phyloP scores from a whole-genome alignment of 2,113 vertebrate species.

The Taurulus bubalis region DNA sequence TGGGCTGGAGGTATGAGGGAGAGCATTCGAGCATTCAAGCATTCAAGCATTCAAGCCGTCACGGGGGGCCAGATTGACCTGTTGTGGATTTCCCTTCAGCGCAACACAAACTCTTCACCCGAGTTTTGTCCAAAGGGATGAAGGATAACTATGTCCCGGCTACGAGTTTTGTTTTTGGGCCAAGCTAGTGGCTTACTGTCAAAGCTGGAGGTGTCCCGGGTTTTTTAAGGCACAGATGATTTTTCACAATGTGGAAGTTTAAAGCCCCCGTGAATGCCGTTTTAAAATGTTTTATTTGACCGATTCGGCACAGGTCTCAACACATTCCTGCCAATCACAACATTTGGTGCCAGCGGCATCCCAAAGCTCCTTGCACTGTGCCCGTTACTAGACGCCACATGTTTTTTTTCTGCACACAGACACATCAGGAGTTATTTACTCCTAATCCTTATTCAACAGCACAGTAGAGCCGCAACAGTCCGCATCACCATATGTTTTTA shows the following conservation, averaged over 20 bases:
- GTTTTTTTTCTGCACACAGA: background rate
- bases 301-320: background rate
- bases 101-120: background rate
- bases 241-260: constrained; percentile 10
- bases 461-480: background rate
- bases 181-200: background rate
- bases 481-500: background rate
- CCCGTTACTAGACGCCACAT: background rate
- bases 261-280: background rate
- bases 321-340: background rate
- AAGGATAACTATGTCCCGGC: background rate
- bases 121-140: background rate
- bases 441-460: background rate
- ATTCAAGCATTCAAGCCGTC: background rate
- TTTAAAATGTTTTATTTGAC: background rate
- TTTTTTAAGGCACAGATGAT: constrained; percentile 20
- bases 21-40: too few species aligned
- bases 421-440: background rate
- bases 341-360: background rate
- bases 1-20: background rate
- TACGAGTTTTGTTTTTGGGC: constrained; percentile 6
- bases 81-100: background rate
- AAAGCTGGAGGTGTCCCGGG: constrained; percentile 18
- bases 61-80: background rate
- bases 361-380: background rate